Base-by-base conservation (phyloP, 2,797 vertebrate genomes). In the Triplophysa bombifrons region DNA sequence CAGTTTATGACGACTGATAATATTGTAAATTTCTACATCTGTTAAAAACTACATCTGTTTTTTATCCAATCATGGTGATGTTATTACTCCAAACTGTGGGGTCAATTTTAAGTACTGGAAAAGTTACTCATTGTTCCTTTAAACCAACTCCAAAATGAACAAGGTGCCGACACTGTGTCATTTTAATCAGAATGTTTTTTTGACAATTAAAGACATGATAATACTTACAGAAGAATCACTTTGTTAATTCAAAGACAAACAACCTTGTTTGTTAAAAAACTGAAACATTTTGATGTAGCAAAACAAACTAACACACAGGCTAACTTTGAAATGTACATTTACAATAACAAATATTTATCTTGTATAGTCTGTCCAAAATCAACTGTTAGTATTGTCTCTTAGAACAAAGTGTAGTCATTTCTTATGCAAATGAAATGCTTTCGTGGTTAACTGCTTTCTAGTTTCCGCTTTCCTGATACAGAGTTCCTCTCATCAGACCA, bases 381-480 rank as follows among this genome's bases (percentile, higher is more conserved):
- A 19, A 51, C 20, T 5, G 46, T 56, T 44, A 13, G 1, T 44
- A 22, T 75, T n/a, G 2, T 51, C 30, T 19, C 20, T 27, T 10
- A 75, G 9, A 66, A 25, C 30, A 66, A 1, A 3, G 5, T 22
- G 19, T 20, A 20, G 14, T 53, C 34, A 34, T 34, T 34, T 38
- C 34, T 38, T 76, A 25, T n/a, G 0, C 13, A 61, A 63, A 9
- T 17, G 27, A 34, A 2, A 16, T 30, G 16, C 25, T 16, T 3
- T 69, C 25, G 61, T 60, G 41, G 10, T 64, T 72, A n/a, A 46
- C 20, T 78, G 46, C 19, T 60, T 38, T 88, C 87, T 70, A 87
- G 84, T 76, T 91, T 92, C 46, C 91, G 88, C 82, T 93, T 92
- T 38, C 84, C 89, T 1, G 86, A 84, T 0, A 53, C 56, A 14